A percentile compares a stretch with the other conserved stretches of the same genome.
Evolutionary conservation across 1,140 invertebrate species (phyloP).

Genomic region (Lepeophtheirus salmonis): DNA sequence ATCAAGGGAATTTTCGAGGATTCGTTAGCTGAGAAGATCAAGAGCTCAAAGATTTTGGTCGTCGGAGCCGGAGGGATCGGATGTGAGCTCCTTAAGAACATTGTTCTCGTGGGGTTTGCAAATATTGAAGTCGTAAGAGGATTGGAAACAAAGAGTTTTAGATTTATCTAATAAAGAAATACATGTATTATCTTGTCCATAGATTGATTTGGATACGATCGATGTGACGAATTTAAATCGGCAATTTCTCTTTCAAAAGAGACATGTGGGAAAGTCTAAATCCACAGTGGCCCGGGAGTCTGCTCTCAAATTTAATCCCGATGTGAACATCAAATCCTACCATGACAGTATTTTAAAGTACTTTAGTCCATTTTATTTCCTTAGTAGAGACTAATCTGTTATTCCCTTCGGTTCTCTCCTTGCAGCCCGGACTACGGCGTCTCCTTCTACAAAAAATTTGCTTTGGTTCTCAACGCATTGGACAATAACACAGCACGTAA

Average conservation of each 20-base stretch:
- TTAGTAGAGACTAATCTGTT: neutral
- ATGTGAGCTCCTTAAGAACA: conserved; percentile 93
- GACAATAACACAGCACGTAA: conserved; percentile 90
- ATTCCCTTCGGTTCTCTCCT: conserved; percentile 25
- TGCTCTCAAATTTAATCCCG: conserved; percentile 67
- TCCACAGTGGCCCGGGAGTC: conserved; percentile 66
- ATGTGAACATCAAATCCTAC: conserved; percentile 65
- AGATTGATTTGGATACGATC: conserved; percentile 99
- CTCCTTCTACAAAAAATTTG: conserved; percentile 77
- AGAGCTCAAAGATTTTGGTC: conserved; percentile 47
- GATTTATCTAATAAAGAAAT: no score
- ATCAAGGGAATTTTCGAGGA: neutral
- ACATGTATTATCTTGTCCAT: no score
- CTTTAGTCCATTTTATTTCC: neutral
- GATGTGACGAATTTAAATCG: conserved; percentile 98
- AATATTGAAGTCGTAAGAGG: conserved; percentile 78
- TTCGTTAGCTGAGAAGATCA: neutral
- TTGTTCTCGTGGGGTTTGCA: conserved; percentile 79
- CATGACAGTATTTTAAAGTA: conserved; percentile 86
- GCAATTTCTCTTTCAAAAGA: conserved; percentile 91
- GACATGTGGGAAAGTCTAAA: conserved; percentile 95
- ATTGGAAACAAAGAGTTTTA: no score
- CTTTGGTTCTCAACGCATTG: conserved; percentile 84
- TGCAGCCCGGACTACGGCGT: conserved; percentile 69
- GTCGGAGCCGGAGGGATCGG: conserved; percentile 98